Evolutionary conservation across 2,113 vertebrate species (phyloP), one percentile per base, ranked within the genome.

Genomic region (Bolborhynchus lineola): DNA sequence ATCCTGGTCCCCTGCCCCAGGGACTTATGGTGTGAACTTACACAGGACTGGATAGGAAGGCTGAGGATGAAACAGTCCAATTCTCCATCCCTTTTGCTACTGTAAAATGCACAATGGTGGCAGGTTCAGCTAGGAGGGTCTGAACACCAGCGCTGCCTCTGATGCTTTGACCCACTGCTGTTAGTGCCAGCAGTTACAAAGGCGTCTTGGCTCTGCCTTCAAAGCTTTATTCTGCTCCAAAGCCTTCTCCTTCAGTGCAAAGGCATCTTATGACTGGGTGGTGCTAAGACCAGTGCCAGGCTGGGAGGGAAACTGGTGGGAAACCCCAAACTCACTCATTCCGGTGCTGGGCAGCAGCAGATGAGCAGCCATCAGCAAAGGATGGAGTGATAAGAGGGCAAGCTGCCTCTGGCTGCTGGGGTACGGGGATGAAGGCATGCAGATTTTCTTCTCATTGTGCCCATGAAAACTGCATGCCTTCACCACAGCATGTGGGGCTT

Each of bases 361-460:
- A 15, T 4, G 25, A 88, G 23, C 52, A 50, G 39, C 46, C 52
- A 9, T 31, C 59, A 20, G 31, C 15, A 33, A 26, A 37, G 42
- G 68, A n/a, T 0, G 2, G 19, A 18, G 10, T 6, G 29, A 10
- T 14, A 26, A 41, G 17, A 71, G 44, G 16, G 7, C 0, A 5
- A 88, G n/a, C 28, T 74, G 44, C 8, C 44, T n/a, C 18, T 74
- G 5, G 0, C 7, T 74, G n/a, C 44, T 31, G 53, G 10, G 24
- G 16, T 1, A 2, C 4, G 8, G 14, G 53, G 42, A 28, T 2
- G 8, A 31, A 88, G 19, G 12, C 0, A 0, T 15, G 23, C 2
- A 2, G 3, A 2, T 65, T 81, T 16, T 17, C 24, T 11, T 80
- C 33, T 21, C 23, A 2, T 41, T 12, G 9, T 2, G 26, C 29